A percentile compares a stretch with the other conserved stretches of the same genome.
Conservation (phyloP, 2,888 invertebrate genomes). For the Pristionchus maxplancki region DNA sequence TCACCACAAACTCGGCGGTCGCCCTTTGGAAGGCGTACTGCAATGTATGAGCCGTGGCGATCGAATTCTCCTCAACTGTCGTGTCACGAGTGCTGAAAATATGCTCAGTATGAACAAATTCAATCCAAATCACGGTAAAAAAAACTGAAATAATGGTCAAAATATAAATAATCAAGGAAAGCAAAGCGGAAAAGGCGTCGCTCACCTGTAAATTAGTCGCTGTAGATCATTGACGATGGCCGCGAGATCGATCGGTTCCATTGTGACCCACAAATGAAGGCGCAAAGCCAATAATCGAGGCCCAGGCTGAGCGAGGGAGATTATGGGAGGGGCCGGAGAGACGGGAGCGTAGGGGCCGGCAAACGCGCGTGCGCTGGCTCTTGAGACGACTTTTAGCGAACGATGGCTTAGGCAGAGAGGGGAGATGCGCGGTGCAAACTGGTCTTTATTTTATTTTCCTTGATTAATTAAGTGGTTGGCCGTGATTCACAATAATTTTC, state of each 20-base stretch:
- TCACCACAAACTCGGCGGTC: conserved; percentile 44
- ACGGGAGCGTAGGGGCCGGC: no score
- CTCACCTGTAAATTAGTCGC: not conserved
- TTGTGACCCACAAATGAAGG: not conserved
- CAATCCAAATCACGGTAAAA: not conserved
- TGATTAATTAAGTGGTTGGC: no score
- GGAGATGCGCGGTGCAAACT: no score
- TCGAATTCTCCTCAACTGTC: conserved; percentile 30
- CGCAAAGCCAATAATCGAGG: not conserved
- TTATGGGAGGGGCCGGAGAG: no score
- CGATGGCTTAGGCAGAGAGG: no score
- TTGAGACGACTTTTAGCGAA: no score
- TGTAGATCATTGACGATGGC: not conserved
- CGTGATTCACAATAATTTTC: no score
- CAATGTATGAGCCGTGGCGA: not conserved
- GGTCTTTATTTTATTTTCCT: no score
- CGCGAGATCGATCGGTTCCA: not conserved
- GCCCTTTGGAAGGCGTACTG: conserved; percentile 33
- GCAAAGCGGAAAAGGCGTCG: not conserved
- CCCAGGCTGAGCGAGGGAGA: conserved; percentile 80
- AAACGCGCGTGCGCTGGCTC: no score
- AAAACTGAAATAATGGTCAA: no score
- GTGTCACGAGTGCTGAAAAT: conserved; percentile 37
- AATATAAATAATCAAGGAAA: not conserved
- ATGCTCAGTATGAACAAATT: no score